Evolutionary conservation across 2,797 vertebrate genomes (phyloP).

Genomic region (Clarias fuscus): DNA sequence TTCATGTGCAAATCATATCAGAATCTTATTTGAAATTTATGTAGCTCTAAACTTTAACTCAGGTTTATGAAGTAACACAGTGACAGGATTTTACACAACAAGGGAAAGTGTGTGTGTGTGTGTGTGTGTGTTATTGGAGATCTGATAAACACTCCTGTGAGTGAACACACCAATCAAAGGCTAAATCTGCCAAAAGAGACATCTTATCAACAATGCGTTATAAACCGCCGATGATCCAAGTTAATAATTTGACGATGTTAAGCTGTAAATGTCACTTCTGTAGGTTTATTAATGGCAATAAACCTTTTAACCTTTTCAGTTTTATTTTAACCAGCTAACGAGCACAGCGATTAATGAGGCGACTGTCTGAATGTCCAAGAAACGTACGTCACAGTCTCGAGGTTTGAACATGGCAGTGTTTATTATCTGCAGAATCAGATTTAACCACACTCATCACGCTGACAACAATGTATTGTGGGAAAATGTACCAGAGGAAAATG

Average conservation of each 20-base stretch:
- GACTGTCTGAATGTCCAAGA: neutral
- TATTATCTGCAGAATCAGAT: neutral
- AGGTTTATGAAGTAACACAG: neutral
- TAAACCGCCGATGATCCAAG: neutral
- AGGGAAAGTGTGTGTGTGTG: neutral
- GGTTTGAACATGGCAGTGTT: neutral
- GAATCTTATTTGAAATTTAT: neutral
- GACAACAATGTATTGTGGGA: neutral
- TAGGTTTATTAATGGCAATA: neutral
- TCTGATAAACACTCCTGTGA: neutral
- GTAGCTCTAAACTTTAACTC: neutral
- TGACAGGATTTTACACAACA: neutral
- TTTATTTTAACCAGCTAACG: neutral
- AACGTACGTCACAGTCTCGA: neutral
- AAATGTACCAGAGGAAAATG: neutral
- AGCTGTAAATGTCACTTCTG: neutral
- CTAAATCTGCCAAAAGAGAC: neutral
- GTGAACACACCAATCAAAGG: neutral
- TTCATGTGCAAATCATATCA: neutral
- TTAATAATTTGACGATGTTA: neutral
- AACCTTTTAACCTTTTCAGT: neutral
- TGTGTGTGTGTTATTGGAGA: slow-evolving; percentile 6
- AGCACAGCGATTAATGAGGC: neutral
- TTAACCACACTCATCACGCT: neutral
- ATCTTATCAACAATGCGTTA: neutral